Base-by-base conservation (phyloP, 2,888 invertebrate species). In the Drosophila engyochracea region DNA sequence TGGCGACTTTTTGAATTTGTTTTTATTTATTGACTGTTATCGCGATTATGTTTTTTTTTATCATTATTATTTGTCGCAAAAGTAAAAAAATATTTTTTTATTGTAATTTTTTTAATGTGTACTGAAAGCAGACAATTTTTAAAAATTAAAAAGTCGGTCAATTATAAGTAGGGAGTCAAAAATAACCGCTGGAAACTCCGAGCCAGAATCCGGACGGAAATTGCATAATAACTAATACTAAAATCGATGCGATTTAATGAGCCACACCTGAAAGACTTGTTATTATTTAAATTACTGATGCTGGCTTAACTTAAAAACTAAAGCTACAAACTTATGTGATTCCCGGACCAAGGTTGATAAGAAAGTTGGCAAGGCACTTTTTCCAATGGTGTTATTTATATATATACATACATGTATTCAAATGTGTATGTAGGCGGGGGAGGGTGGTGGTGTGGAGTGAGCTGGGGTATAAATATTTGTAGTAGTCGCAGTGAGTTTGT, bases 281-380 rank as follows among this genome's bases (percentile, higher is more conserved):
- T 44, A 22, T 44, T 44, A 12, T 44, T 22, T 44, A 5, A 44
- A 12, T 22, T 5, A 22, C 41, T 12, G 41, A n/a, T 44, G 44
- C 22, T 44, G 44, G n/a, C 41, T n/a, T 41, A n/a, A n/a, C 14
- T n/a, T 41, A 41, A n/a, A 44, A 44, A 12, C 41, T n/a, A 6
- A n/a, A n/a, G 19, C n/a, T 41, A n/a, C 41, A 5, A 44, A 44
- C n/a, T n/a, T n/a, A 44, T 6, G 41, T 22, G 47, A 22, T 22
- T 47, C 47, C 22, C 22, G 6, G 6, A 19, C 25, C 37, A 55
- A 55, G 53, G 30, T 53, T 31, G 22, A n/a, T 28, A 30, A 37
- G 44, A 49, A 35, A 67, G 30, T 57, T 57, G 55, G 2, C 35
- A 10, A n/a, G 12, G n/a, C 28, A 51, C 19, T 51, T 51, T 5